Base-by-base conservation (phyloP, 2,797 vertebrate species). In the Eulemur albifrons region DNA sequence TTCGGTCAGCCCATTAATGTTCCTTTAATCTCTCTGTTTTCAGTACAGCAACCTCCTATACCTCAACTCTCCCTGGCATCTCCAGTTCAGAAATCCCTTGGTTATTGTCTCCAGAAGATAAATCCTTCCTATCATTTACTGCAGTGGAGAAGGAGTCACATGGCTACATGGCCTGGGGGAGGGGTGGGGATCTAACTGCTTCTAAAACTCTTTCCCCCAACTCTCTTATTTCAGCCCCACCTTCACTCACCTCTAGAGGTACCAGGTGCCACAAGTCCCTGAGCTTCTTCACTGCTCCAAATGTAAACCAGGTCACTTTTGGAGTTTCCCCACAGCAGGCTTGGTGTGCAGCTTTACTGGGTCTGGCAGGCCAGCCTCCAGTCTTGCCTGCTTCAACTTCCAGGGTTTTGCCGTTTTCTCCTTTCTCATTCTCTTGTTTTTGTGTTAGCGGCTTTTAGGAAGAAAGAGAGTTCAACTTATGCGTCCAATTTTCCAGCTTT, bases 321-420 rank as follows among this genome's bases (percentile, higher is more conserved):
- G 59, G 75, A 45, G 43, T 25, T n/a, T 80, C 10, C 48, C 8
- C 18, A 3, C 12, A 13, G 9, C 20, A 23, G 43, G 25, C 13
- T 63, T 40, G 1, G 4, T 5, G 2, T 3, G 11, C 0, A 1
- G 8, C 70, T 70, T 52, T 6, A 8, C 6, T 32, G 35, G 2
- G 8, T 30, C 72, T 38, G 54, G 38, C 7, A 35, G 15, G 25
- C 40, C 43, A 5, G 23, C n/a, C 35, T 14, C 40, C 43, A 10
- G 40, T 17, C 67, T 76, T 32, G 35, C 23, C 7, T 13, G 6
- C 61, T 59, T 43, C 35, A 25, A 1, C 54, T 21, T 27, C 32
- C 23, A 54, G n/a, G 27, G 25, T 54, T 92, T 48, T 57, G 25
- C 18, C 70, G 13, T 72, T 90, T 76, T 43, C 59, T 57, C 48